Conservation (phyloP, 2,797 vertebrate species). For the Myoxocephalus aenaeus region DNA sequence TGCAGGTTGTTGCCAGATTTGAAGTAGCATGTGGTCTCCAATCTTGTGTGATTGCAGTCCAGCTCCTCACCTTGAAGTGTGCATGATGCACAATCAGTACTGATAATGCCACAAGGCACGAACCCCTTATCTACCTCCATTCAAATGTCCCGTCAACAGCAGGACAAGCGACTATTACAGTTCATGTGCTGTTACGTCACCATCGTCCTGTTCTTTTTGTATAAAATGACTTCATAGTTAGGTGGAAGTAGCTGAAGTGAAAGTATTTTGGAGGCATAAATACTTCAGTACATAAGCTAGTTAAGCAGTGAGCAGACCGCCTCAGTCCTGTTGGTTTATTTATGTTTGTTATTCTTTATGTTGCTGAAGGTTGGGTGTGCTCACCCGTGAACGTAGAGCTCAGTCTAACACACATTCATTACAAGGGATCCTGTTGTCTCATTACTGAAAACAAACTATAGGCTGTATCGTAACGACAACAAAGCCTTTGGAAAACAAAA, state of each 20-base stretch:
- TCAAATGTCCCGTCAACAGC: conserved; percentile 38
- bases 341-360: conserved; percentile 60
- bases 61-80: conserved; percentile 33
- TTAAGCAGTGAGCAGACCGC: conserved; percentile 36
- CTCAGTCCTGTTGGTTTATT: conserved; percentile 69
- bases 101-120: conserved; percentile 18
- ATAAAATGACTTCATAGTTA: background rate
- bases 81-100: conserved; percentile 2
- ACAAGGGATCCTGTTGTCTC: conserved; percentile 34
- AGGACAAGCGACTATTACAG: conserved; percentile 15
- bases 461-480: conserved; percentile 14
- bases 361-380: conserved; percentile 38
- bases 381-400: conserved; percentile 33
- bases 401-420: conserved; percentile 32
- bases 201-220: conserved; percentile 4
- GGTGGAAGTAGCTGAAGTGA: conserved; percentile 21
- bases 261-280: conserved; percentile 59
- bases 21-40: conserved; percentile 17
- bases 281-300: conserved; percentile 46
- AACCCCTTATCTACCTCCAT: conserved; percentile 33
- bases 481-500: conserved; percentile 16
- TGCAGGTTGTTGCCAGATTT: background rate
- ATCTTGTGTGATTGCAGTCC: conserved; percentile 10
- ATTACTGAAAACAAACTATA: conserved; percentile 25
- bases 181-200: conserved; percentile 23